A percentile compares a stretch with the other conserved stretches of the same genome.
phyloP scores from a whole-genome alignment of 1,140 invertebrate species.

The Anoplolepis gracilipes region DNA sequence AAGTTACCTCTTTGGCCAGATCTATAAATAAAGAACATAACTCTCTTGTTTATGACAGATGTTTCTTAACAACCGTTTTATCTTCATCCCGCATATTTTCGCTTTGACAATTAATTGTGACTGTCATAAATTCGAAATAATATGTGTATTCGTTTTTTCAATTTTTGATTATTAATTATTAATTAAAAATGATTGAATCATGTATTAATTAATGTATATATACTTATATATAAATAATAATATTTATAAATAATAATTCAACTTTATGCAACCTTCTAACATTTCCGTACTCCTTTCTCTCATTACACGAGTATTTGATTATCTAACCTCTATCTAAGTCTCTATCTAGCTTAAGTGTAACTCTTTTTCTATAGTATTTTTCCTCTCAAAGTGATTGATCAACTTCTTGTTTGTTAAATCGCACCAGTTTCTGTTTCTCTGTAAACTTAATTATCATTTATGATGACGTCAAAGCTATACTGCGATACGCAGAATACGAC shows the following conservation, averaged over 20 bases:
- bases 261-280: slow-evolving; percentile 7
- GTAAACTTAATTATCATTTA: background rate
- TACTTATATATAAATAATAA: no score
- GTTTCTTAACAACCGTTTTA: background rate
- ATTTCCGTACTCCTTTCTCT: slow-evolving; percentile 66
- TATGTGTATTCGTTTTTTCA: background rate
- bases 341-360: background rate
- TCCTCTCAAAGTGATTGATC: background rate
- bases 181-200: background rate
- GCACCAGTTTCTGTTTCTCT: background rate
- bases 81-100: background rate
- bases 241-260: background rate
- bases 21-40: slow-evolving; percentile 6
- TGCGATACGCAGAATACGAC: slow-evolving; percentile 5
- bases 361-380: slow-evolving; percentile 25
- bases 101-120: background rate
- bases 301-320: slow-evolving; percentile 24
- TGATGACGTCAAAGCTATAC: slow-evolving; percentile 5
- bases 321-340: no score
- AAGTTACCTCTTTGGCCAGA: background rate
- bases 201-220: no score
- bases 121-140: background rate
- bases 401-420: background rate
- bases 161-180: no score
- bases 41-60: background rate